These are phyloP conservation scores for Telmatherina bonti DNA, from an alignment of 2,797 vertebrate species.

Conservation along the genomic window DNA sequence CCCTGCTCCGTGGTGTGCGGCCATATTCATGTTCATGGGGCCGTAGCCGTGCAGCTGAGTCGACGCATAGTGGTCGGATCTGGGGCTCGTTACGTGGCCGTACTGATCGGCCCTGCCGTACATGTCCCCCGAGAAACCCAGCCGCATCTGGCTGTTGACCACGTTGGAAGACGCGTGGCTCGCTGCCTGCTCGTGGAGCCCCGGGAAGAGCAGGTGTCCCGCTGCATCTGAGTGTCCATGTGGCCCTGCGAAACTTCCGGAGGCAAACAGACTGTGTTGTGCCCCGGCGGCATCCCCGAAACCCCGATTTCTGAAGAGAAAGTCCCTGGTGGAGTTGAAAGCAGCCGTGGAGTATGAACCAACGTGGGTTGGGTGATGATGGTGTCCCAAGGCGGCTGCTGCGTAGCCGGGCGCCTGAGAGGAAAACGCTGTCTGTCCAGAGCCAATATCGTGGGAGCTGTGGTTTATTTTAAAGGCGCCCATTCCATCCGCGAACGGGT, in stretches of 20 bases:
- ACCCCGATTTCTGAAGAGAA: conserved; percentile 98
- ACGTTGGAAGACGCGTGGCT: conserved; percentile 96
- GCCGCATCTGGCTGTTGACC: conserved; percentile 97
- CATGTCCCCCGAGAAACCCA: conserved; percentile 99
- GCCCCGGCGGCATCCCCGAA: conserved; percentile 95
- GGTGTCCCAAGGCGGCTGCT: conserved; percentile 93
- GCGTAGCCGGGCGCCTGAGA: conserved; percentile 97
- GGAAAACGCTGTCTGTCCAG: conserved; percentile 96
- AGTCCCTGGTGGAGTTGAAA: conserved; percentile 99
- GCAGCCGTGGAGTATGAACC: conserved; percentile 97
- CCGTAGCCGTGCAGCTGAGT: conserved; percentile 97
- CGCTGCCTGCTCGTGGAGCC: conserved; percentile 96
- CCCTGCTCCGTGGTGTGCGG: conserved; percentile 96
- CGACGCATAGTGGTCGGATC: conserved; percentile 96
- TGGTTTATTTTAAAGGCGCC: conserved; percentile 99
- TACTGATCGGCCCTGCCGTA: conserved; percentile 98
- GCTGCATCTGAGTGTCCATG: conserved; percentile 95
- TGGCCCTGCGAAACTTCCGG: conserved; percentile 93
- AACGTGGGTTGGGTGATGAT: conserved; percentile 96
- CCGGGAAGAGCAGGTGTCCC: conserved; percentile 97
- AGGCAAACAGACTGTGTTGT: conserved; percentile 92
- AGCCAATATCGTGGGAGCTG: conserved; percentile 94
- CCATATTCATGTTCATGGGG: conserved; percentile 99
- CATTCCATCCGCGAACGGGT: conserved; percentile 99
- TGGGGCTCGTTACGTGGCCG: conserved; percentile 95